Evolutionary conservation across 2,797 vertebrate species (phyloP).

Genomic region (Pristis pectinata): DNA sequence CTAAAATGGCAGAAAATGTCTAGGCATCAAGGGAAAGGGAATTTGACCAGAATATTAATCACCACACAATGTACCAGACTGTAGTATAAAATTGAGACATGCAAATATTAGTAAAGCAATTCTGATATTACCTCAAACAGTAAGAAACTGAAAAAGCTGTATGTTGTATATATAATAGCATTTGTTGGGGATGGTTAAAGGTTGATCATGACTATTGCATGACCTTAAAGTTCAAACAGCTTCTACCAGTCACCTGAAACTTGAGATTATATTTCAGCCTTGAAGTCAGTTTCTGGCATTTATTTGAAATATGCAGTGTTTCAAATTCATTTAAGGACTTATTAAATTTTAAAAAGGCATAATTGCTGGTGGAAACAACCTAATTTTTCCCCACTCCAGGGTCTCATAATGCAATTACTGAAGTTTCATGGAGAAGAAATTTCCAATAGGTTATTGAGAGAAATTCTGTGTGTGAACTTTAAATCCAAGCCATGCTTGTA

Average conservation of each 20-base stretch:
- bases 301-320: not conserved
- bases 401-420: not conserved
- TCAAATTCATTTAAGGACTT: not conserved
- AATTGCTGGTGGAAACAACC: not conserved
- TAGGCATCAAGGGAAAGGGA: not conserved
- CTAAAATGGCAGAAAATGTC: not conserved
- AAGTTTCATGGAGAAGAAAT: not conserved
- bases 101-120: not conserved
- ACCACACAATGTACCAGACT: not conserved
- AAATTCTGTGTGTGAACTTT: not conserved
- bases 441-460: not conserved
- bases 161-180: not conserved
- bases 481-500: not conserved
- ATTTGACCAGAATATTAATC: slow-evolving; percentile 26
- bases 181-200: not conserved
- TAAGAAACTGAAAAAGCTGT: not conserved
- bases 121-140: too few relatives aligned
- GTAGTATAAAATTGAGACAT: not conserved
- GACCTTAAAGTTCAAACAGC: not conserved
- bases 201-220: not conserved
- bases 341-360: not conserved
- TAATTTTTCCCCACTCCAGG: not conserved
- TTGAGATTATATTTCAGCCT: slow-evolving; percentile 3
- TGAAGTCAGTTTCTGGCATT: not conserved
- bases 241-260: slow-evolving; percentile 15